A percentile compares a stretch with the other conserved stretches of the same genome.
These are phyloP conservation scores for Hemichromis elongatus DNA, from an alignment of 2,113 vertebrate genomes.

Conservation along the genomic window DNA sequence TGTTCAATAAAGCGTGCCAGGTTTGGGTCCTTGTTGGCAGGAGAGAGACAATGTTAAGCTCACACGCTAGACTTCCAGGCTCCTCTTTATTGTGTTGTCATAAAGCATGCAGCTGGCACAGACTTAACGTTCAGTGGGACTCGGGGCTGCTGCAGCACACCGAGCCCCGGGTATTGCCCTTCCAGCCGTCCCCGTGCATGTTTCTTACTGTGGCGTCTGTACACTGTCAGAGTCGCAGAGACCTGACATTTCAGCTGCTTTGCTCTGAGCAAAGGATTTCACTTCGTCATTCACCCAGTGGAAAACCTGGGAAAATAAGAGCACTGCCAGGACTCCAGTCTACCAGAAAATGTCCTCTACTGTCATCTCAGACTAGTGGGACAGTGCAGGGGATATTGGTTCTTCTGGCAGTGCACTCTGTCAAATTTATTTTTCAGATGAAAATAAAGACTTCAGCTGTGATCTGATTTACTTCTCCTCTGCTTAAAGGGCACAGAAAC, in stretches of 20 bases:
- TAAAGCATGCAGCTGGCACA: conserved; percentile 68
- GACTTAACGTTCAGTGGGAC: conserved; percentile 31
- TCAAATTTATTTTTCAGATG: conserved; percentile 25
- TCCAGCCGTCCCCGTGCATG: conserved; percentile 25
- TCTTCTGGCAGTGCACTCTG: conserved; percentile 6
- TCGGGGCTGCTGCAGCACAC: conserved; percentile 11
- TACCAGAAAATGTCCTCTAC: not conserved
- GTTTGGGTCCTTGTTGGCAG: conserved; percentile 53
- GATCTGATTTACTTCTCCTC: conserved; percentile 30
- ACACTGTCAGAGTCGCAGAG: conserved; percentile 27
- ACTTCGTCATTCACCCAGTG: not conserved
- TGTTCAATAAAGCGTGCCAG: conserved; percentile 53
- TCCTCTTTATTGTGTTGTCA: conserved; percentile 73
- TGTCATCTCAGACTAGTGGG: conserved; percentile 17
- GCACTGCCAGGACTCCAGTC: not conserved
- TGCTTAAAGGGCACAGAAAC: conserved; percentile 1
- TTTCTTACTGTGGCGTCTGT: conserved; percentile 18
- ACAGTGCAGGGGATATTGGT: not conserved
- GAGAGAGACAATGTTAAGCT: conserved; percentile 47
- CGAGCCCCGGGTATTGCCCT: conserved; percentile 21
- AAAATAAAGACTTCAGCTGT: conserved; percentile 27
- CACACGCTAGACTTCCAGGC: conserved; percentile 58
- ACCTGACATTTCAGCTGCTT: conserved; percentile 37
- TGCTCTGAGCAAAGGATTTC: conserved; percentile 4
- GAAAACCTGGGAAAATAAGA: conserved; percentile 21